Base-by-base conservation (phyloP, 2,888 invertebrate genomes). In the Coronaproctus castanopsis region DNA sequence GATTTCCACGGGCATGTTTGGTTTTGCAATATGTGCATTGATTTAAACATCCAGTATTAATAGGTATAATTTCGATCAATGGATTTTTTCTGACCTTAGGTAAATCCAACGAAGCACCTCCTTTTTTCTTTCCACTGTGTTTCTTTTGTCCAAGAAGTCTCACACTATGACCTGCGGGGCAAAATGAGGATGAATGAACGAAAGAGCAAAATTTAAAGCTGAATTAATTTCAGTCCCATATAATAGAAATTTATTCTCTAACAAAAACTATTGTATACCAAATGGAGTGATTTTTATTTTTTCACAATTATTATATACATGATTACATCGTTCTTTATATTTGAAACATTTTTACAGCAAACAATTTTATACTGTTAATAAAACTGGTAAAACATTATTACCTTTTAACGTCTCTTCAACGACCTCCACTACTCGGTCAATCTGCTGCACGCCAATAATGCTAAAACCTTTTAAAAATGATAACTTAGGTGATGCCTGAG, bases 21-120 rank as follows among this genome's bases (percentile, higher is more conserved):
- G 96, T 97, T 73, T 97, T 98, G 70, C 97, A 98, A 69, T 98
- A 98, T 0, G 97, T 96, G 71, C 98, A 98, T 68, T 95, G 92
- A 74, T 98, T 98, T 2, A 98, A 75, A 67, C 98, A 98, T 0
- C 95, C 95, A 0, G 93, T 91, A 71, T 91, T 95, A 54, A 96
- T 90, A 0, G 95, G 83, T 61, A 96, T 93, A 59, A 98, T 98
- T 77, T 98, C 98, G 61, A 98, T 86, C 0, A 97, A 76, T 0
- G 93, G 92, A 73, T 98, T 98, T 69, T 89, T 85, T 57, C 98
- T 78, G 18, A 98, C 86, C 76, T 98, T 98, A 0, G 97, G 97
- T 18, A 98, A 74, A 3, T 82, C 76, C 0, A 97, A 74, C 0
- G 87, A 80, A 0, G 95, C 91, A 0, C 95, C 96, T 0, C 90